Evolutionary conservation across 1,140 invertebrate genomes (phyloP).

Genomic region (Melanaphis sacchari): DNA sequence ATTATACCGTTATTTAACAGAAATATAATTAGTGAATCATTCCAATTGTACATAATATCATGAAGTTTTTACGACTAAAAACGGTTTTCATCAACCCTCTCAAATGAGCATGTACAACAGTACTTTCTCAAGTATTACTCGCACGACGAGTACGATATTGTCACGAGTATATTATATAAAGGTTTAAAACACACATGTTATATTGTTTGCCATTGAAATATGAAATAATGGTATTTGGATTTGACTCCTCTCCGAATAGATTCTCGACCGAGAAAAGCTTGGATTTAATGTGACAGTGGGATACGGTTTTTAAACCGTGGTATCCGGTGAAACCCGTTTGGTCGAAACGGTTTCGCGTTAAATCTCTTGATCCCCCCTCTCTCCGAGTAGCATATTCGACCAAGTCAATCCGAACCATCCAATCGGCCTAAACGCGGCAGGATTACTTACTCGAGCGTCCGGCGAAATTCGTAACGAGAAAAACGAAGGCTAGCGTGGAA

Average conservation of each 20-base stretch:
- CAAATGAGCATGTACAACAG: background rate
- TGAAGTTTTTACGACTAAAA: background rate
- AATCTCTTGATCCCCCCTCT: constrained; percentile 48
- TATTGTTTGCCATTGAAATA: background rate
- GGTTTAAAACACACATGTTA: background rate
- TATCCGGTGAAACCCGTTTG: background rate
- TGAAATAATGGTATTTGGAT: background rate
- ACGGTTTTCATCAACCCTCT: background rate
- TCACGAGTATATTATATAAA: constrained; percentile 18
- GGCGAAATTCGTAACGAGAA: background rate
- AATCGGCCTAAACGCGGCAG: background rate
- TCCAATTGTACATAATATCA: background rate
- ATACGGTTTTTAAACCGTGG: constrained; percentile 2
- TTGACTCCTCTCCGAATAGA: background rate
- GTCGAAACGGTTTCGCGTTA: background rate
- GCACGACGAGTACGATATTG: background rate
- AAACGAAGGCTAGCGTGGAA: background rate
- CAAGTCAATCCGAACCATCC: background rate
- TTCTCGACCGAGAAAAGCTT: background rate
- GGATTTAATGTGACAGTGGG: background rate
- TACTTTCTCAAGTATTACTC: background rate
- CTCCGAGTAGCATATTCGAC: background rate
- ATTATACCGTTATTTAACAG: background rate
- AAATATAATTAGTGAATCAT: background rate
- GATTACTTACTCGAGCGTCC: background rate